These are phyloP conservation scores for Halcyon leucocephala DNA, from an alignment of 2,797 vertebrate species.

Conservation along the genomic window DNA sequence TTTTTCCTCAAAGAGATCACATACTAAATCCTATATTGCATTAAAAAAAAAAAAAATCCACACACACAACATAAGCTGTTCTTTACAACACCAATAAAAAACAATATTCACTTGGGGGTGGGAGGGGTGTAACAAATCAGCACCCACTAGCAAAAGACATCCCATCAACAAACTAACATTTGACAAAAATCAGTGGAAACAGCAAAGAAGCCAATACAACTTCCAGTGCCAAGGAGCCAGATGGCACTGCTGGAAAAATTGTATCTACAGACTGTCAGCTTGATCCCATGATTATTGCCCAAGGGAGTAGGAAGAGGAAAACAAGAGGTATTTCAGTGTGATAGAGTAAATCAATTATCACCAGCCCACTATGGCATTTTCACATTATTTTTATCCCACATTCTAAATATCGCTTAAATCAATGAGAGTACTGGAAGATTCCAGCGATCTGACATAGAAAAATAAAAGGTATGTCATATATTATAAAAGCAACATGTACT, in stretches of 20 bases:
- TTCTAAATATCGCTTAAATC: conserved; percentile 58
- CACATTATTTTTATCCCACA: conserved; percentile 63
- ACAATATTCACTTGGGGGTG: conserved; percentile 5
- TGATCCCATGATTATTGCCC: conserved; percentile 81
- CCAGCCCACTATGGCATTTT: conserved; percentile 69
- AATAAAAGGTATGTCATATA: not conserved
- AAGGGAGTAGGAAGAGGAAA: conserved; percentile 80
- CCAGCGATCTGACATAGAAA: not conserved
- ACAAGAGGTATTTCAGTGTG: conserved; percentile 77
- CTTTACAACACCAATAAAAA: conserved; percentile 51
- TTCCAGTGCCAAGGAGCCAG: conserved; percentile 83
- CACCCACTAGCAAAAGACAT: conserved; percentile 40
- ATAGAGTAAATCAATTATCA: conserved; percentile 82
- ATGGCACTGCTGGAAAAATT: conserved; percentile 84
- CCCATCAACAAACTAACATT: conserved; percentile 69
- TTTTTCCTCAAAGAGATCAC: not conserved
- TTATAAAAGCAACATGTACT: not conserved
- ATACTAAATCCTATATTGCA: not conserved
- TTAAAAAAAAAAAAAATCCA: not conserved
- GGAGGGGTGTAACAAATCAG: not conserved
- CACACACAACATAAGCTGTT: not conserved
- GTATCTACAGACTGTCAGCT: conserved; percentile 82
- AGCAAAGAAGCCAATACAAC: conserved; percentile 75
- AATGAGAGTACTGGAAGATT: conserved; percentile 20
- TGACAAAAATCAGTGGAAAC: conserved; percentile 77